A percentile compares a stretch with the other conserved stretches of the same genome.
Conservation (phyloP, 2,888 invertebrate species). For the Carabus problematicus region DNA sequence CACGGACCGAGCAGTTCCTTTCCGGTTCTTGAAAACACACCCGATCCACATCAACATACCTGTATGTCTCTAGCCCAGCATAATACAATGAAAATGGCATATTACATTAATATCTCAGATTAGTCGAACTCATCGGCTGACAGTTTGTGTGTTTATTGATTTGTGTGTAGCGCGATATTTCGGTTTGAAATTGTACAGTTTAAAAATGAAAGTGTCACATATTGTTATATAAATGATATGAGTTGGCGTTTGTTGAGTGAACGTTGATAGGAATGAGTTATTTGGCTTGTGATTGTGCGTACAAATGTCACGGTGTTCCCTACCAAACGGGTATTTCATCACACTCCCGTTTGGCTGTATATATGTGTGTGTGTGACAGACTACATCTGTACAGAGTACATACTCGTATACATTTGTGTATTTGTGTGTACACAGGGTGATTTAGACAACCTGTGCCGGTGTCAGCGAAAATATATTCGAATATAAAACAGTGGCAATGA, state of each 20-base stretch:
- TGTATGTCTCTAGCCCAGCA: no score
- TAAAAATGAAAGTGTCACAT: neutral
- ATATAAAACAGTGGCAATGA: conserved; percentile 26
- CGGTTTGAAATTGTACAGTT: neutral
- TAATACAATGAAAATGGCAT: neutral
- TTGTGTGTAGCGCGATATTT: no score
- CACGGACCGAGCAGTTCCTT: no score
- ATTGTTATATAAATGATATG: conserved; percentile 17
- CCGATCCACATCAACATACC: no score
- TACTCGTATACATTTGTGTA: neutral
- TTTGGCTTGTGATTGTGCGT: conserved; percentile 57
- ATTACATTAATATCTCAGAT: neutral
- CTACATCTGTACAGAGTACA: neutral
- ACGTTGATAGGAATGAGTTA: conserved; percentile 58
- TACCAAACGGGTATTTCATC: conserved; percentile 37
- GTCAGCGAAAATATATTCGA: conserved; percentile 23
- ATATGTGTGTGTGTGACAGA: neutral
- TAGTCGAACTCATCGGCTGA: neutral
- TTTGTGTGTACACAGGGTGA: conserved; percentile 9
- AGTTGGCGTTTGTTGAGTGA: conserved; percentile 48
- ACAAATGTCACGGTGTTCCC: conserved; percentile 54
- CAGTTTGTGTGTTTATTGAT: no score
- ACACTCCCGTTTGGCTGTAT: conserved; percentile 1
- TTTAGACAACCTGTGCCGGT: conserved; percentile 22
- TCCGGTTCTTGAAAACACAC: no score